Evolutionary conservation across 2,888 invertebrate species (phyloP).

Genomic region (Mayetiola destructor): DNA sequence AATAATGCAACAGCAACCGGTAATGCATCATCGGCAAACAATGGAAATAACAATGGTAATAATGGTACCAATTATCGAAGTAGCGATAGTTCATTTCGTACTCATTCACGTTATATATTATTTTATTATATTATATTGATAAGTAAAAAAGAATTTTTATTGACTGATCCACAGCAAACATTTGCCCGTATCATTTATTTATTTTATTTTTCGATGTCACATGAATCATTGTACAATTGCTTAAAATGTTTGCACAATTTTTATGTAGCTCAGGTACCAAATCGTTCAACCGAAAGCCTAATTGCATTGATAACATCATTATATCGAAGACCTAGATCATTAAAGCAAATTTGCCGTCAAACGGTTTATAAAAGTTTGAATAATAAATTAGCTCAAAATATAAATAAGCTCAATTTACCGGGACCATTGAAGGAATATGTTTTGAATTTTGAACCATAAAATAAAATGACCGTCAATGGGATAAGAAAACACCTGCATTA

Average conservation of each 20-base stretch:
- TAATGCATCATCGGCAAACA: too few relatives aligned
- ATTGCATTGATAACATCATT: slow-evolving; percentile 47
- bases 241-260: slow-evolving; percentile 50
- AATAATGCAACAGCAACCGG: neutral
- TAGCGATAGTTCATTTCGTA: slow-evolving; percentile 33
- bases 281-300: slow-evolving; percentile 46
- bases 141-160: slow-evolving; percentile 48
- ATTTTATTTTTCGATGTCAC: slow-evolving; percentile 52
- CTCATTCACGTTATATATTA: slow-evolving; percentile 41
- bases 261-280: slow-evolving; percentile 47
- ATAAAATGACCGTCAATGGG: neutral
- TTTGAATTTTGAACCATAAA: slow-evolving; percentile 44
- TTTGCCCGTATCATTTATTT: slow-evolving; percentile 51
- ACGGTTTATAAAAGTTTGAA: slow-evolving; percentile 52
- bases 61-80: neutral
- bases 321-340: slow-evolving; percentile 48
- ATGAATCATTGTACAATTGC: slow-evolving; percentile 51
- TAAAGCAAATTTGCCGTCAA: slow-evolving; percentile 58
- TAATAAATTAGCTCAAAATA: slow-evolving; percentile 46
- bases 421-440: slow-evolving; percentile 52
- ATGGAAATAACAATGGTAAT: neutral
- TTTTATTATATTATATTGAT: slow-evolving; percentile 58
- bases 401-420: slow-evolving; percentile 53
- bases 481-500: neutral
- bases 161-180: slow-evolving; percentile 45